Percentiles rank a stretch among this genome's conserved stretches.
Evolutionary conservation across 2,888 invertebrate genomes (phyloP).

Genomic region (Spodoptera picta): DNA sequence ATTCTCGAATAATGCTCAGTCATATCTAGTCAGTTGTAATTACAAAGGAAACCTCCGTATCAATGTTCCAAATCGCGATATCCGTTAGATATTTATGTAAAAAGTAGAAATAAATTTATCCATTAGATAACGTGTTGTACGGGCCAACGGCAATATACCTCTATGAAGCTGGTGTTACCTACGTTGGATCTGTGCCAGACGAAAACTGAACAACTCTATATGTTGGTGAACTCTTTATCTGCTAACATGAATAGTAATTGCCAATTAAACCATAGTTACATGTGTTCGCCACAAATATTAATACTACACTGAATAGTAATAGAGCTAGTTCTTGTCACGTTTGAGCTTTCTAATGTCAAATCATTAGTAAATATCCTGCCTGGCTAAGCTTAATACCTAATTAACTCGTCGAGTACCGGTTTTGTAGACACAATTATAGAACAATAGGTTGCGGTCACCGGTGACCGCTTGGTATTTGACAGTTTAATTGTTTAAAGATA

Average conservation of each 20-base stretch:
- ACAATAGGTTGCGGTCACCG: too few species aligned
- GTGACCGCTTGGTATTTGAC: too few species aligned
- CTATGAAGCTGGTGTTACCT: constrained; percentile 44
- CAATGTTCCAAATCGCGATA: constrained; percentile 65
- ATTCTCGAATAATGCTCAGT: constrained; percentile 62
- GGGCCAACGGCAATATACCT: constrained; percentile 41
- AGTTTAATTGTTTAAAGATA: too few species aligned
- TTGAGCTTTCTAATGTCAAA: too few species aligned
- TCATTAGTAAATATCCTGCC: too few species aligned
- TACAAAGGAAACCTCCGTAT: constrained; percentile 62
- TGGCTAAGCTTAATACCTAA: too few species aligned
- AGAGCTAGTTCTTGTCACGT: too few species aligned
- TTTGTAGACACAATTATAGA: too few species aligned
- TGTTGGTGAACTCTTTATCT: constrained; percentile 27
- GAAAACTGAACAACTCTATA: constrained; percentile 36
- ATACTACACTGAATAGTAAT: too few species aligned
- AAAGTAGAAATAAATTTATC: constrained; percentile 31
- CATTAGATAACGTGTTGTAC: constrained; percentile 41
- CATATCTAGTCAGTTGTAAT: constrained; percentile 41
- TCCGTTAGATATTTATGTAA: constrained; percentile 59
- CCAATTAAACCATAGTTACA: constrained; percentile 21
- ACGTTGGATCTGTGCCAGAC: constrained; percentile 52
- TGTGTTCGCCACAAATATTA: constrained; percentile 1
- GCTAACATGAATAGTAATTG: constrained; percentile 18
- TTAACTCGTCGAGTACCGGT: too few species aligned